A percentile compares a stretch with the other conserved stretches of the same genome.
Evolutionary conservation across 2,113 vertebrate genomes (phyloP).

Genomic region (Tiliqua scincoides): DNA sequence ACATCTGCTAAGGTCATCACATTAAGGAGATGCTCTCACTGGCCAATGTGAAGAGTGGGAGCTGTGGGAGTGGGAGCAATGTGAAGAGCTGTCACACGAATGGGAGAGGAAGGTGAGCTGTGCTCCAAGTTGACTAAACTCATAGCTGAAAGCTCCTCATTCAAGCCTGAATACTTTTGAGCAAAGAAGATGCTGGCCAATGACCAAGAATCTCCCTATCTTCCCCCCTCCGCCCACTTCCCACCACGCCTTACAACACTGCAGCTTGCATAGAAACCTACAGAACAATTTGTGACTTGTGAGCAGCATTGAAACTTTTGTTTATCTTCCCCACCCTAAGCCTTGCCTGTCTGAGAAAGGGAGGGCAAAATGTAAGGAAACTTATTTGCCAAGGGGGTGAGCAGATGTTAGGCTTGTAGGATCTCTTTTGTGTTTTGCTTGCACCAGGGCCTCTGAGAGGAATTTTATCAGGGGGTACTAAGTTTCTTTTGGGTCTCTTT

Average conservation of each 20-base stretch:
- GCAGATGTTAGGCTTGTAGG: no score
- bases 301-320: not conserved
- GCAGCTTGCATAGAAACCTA: not conserved
- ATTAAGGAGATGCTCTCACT: no score
- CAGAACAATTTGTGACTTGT: not conserved
- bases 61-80: no score
- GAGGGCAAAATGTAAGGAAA: accelerated
- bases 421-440: no score
- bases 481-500: no score
- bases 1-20: no score
- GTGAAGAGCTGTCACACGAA: no score
- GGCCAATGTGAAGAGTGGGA: no score
- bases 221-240: no score
- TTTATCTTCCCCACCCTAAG: slow-evolving; percentile 41
- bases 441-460: no score
- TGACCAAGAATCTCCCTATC: no score
- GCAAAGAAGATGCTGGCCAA: not conserved
- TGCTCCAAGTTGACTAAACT: not conserved
- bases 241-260: accelerated
- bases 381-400: not conserved
- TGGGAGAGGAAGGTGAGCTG: not conserved
- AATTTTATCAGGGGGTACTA: no score
- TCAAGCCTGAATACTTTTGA: not conserved
- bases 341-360: not conserved
- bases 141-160: not conserved